Percentiles rank a stretch among this genome's conserved stretches.
Conservation (phyloP, 2,113 vertebrate species). For the Catharus fuscescens region DNA sequence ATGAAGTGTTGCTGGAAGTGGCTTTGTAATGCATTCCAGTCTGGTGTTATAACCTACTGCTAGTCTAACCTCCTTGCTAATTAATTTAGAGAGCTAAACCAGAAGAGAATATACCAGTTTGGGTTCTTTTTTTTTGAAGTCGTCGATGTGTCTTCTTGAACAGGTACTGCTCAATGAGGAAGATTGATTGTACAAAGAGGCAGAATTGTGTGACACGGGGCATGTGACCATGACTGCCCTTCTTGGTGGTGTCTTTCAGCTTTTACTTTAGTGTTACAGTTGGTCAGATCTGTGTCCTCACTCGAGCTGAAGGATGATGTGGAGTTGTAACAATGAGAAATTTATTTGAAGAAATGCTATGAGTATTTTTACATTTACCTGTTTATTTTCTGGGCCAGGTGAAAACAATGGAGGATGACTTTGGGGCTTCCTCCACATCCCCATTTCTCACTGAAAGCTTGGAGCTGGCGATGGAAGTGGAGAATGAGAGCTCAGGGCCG, state of each 20-base stretch:
- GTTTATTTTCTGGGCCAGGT: neutral
- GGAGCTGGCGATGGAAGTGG: constrained; percentile 74
- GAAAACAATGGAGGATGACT: constrained; percentile 81
- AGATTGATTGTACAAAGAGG: neutral
- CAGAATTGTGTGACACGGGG: neutral
- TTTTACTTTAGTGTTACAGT: neutral
- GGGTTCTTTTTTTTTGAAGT: neutral
- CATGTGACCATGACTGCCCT: fast-evolving
- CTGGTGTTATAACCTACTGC: neutral
- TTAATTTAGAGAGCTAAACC: neutral
- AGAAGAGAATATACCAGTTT: neutral
- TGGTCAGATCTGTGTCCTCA: neutral
- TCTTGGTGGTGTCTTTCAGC: neutral
- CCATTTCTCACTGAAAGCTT: constrained; percentile 76
- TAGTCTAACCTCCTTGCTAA: neutral
- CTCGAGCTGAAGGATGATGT: neutral
- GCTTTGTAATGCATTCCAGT: neutral
- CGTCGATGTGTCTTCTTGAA: neutral
- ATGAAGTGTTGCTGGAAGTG: neutral
- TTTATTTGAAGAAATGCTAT: neutral
- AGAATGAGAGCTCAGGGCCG: constrained; percentile 62
- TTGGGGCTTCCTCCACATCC: constrained; percentile 71
- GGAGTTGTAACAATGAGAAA: neutral
- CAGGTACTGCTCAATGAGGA: neutral
- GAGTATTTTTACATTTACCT: neutral